A percentile compares a stretch with the other conserved stretches of the same genome.
These are phyloP conservation scores for Pelusios castaneus DNA, from an alignment of 2,113 vertebrate species.

Conservation along the genomic window DNA sequence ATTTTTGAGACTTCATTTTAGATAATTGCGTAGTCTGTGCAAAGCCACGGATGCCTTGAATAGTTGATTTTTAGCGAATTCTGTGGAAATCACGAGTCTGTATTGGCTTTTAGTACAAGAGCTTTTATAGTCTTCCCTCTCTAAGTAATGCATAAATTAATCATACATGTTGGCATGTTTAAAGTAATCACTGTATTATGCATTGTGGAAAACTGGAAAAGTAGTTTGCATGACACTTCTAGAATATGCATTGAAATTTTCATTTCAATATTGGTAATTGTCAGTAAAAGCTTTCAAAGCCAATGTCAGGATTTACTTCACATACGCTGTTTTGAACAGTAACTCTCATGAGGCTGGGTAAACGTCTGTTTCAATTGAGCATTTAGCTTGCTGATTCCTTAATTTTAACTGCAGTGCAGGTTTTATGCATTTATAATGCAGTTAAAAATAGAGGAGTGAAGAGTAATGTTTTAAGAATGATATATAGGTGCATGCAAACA, in stretches of 20 bases:
- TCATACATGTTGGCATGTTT: neutral
- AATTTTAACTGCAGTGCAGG: conserved; percentile 47
- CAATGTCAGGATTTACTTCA: conserved; percentile 32
- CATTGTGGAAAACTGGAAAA: neutral
- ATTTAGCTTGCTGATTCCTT: conserved; percentile 44
- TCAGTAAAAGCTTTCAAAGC: conserved; percentile 49
- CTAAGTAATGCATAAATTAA: neutral
- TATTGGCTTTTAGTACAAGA: neutral
- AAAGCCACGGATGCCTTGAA: neutral
- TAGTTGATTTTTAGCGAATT: neutral
- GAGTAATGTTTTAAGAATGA: conserved; percentile 26
- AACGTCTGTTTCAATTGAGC: conserved; percentile 35
- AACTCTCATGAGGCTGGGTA: conserved; percentile 32
- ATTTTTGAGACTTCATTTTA: neutral
- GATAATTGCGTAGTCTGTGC: neutral
- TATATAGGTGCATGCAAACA: neutral
- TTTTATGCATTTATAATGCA: conserved; percentile 34
- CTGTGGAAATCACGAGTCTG: neutral
- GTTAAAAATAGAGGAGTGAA: conserved; percentile 49
- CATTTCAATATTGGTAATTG: conserved; percentile 28
- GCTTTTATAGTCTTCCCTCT: neutral
- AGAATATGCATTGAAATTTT: neutral
- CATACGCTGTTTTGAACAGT: conserved; percentile 37
- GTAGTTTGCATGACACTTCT: neutral
- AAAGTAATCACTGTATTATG: neutral